A percentile compares a stretch with the other conserved stretches of the same genome.
Conservation (phyloP, 1,140 invertebrate genomes). For the Mizuhopecten yessoensis region DNA sequence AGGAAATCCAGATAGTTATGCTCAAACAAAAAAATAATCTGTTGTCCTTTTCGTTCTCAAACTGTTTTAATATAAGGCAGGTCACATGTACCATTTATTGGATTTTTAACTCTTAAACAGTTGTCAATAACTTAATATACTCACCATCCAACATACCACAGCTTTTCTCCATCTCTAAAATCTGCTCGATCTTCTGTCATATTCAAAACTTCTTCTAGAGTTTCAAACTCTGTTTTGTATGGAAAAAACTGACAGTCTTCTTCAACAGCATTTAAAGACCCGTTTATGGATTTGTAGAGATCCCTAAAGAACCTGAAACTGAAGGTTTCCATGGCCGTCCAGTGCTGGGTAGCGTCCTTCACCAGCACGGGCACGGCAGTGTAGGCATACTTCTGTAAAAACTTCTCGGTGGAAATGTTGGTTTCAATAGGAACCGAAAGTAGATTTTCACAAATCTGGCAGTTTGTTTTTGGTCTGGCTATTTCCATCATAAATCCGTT, state of each 20-base stretch:
- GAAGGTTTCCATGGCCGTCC: conserved; percentile 90
- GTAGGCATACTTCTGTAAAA: conserved; percentile 87
- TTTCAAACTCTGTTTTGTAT: conserved; percentile 93
- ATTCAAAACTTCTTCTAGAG: conserved; percentile 90
- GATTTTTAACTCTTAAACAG: too few relatives aligned
- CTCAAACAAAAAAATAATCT: too few relatives aligned
- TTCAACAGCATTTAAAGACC: conserved; percentile 69
- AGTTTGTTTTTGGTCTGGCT: conserved; percentile 91
- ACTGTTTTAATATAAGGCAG: too few relatives aligned
- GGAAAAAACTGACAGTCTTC: conserved; percentile 94
- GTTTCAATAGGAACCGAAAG: conserved; percentile 73
- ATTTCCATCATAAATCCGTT: conserved; percentile 94
- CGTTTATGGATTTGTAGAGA: conserved; percentile 86
- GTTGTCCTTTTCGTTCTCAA: too few relatives aligned
- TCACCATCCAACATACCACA: conserved; percentile 97
- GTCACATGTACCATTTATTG: too few relatives aligned
- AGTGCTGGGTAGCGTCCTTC: conserved; percentile 90
- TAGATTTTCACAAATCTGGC: conserved; percentile 88
- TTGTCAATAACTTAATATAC: too few relatives aligned
- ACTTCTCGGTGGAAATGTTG: conserved; percentile 87
- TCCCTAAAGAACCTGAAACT: conserved; percentile 92
- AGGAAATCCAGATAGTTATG: too few relatives aligned
- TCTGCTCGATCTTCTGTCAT: conserved; percentile 87
- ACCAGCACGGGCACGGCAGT: conserved; percentile 92
- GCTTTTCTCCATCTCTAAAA: conserved; percentile 86